Evolutionary conservation across 2,113 vertebrate species (phyloP).

Genomic region (Ovis aries): DNA sequence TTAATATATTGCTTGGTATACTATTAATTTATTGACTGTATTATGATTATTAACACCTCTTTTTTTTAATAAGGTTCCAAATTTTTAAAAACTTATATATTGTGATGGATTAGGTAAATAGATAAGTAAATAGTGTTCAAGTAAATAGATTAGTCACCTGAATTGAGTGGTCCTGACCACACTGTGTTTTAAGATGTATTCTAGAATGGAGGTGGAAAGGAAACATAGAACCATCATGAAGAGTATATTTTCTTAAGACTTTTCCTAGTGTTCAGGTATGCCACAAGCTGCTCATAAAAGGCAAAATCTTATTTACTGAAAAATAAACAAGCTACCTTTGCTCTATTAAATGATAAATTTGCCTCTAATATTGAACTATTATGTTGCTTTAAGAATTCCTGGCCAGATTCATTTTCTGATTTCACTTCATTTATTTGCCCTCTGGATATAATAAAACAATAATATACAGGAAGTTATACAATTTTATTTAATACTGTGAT

Average conservation of each 20-base stretch:
- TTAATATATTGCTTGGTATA: no score
- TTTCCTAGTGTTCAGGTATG: not conserved
- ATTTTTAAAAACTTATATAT: no score
- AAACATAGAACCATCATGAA: not conserved
- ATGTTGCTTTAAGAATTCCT: not conserved
- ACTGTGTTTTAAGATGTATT: not conserved
- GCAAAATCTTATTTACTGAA: not conserved
- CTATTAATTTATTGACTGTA: no score
- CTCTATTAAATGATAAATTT: not conserved
- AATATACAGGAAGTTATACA: not conserved
- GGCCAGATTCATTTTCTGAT: not conserved
- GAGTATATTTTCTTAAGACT: not conserved
- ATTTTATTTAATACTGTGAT: not conserved
- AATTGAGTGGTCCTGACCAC: not conserved
- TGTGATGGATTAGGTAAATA: no score
- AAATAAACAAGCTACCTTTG: not conserved
- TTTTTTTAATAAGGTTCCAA: no score
- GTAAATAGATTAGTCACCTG: not conserved
- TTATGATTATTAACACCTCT: no score
- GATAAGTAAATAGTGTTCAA: no score
- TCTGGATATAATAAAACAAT: not conserved
- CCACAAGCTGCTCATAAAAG: not conserved
- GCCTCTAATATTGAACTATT: not conserved
- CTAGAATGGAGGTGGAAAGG: not conserved
- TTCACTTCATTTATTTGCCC: not conserved